Evolutionary conservation across 2,113 vertebrate genomes (phyloP).

Genomic region (Telmatochromis sp.): DNA sequence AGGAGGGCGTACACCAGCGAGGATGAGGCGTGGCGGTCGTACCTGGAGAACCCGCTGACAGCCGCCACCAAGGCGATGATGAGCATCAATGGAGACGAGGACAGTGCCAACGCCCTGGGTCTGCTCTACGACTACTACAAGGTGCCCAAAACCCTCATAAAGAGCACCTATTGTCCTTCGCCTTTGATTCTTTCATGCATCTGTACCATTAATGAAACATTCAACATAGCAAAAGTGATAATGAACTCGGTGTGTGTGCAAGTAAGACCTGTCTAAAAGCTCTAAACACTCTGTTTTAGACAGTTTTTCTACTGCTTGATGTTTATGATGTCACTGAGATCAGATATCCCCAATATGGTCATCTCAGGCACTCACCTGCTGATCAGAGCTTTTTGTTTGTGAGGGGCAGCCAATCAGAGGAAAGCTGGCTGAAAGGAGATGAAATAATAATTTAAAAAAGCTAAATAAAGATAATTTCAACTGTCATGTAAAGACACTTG

Average conservation of each 20-base stretch:
- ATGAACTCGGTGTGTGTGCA: background rate
- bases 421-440: background rate
- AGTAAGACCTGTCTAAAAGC: background rate
- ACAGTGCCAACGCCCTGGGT: constrained; percentile 92
- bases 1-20: constrained; percentile 92
- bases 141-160: constrained; percentile 43
- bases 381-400: background rate
- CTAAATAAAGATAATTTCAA: background rate
- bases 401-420: background rate
- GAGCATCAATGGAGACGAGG: constrained; percentile 98
- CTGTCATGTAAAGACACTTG: background rate
- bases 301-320: background rate
- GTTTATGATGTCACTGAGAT: background rate
- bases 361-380: background rate
- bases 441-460: background rate
- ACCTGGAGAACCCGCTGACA: constrained; percentile 95
- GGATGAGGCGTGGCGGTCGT: constrained; percentile 96
- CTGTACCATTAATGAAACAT: background rate
- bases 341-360: background rate
- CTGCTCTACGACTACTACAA: constrained; percentile 98
- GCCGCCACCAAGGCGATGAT: constrained; percentile 99
- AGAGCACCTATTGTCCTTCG: background rate
- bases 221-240: background rate
- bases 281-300: background rate
- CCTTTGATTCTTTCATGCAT: background rate